Conservation (phyloP, 1,140 invertebrate species). For the Wiebesia pumilae region DNA sequence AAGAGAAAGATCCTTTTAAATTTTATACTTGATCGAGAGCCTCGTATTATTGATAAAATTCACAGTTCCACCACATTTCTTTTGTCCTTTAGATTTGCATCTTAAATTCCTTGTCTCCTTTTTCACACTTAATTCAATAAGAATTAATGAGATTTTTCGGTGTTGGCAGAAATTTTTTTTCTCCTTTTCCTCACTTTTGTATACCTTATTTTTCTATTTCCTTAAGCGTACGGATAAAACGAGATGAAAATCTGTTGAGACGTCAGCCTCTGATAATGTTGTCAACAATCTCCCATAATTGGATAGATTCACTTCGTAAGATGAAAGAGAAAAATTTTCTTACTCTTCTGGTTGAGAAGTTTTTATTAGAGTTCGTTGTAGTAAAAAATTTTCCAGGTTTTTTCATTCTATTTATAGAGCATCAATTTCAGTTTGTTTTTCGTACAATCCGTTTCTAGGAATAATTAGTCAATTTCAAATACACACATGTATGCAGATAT, state of each 20-base stretch:
- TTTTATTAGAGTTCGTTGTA: neutral
- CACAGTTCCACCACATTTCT: neutral
- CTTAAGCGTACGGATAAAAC: no score
- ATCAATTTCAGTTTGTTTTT: no score
- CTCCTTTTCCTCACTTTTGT: neutral
- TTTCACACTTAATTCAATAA: neutral
- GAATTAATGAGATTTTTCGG: neutral
- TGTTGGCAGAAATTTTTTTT: neutral
- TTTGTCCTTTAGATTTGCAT: neutral
- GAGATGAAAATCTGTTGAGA: neutral
- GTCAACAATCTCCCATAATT: slow-evolving; percentile 42
- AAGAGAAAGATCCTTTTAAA: neutral
- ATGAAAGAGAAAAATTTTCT: slow-evolving; percentile 5
- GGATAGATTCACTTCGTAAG: slow-evolving; percentile 51
- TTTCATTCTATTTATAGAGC: neutral
- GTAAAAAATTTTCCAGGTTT: neutral
- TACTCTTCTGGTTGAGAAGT: neutral
- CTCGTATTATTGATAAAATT: neutral
- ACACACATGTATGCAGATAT: no score
- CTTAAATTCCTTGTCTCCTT: neutral
- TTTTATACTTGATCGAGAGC: neutral
- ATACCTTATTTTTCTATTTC: neutral
- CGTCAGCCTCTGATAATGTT: slow-evolving; percentile 13
- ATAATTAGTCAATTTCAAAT: no score
- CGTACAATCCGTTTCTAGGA: no score